Evolutionary conservation across 2,888 invertebrate species (phyloP).

Genomic region (Tipula unca): DNA sequence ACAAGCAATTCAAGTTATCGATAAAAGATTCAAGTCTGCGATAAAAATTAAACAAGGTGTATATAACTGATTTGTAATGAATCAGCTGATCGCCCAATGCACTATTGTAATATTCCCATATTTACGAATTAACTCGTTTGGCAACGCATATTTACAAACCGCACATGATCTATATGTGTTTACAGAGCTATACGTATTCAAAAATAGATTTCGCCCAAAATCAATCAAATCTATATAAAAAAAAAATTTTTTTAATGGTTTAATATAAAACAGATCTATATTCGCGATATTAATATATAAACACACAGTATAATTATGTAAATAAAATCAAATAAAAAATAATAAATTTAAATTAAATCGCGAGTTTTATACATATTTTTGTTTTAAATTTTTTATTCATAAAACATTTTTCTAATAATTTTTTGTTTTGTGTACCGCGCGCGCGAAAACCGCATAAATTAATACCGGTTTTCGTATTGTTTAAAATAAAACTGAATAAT

Average conservation of each 20-base stretch:
- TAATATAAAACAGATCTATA: not conserved
- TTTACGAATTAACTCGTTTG: no score
- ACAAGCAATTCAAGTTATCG: no score
- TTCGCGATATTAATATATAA: no score
- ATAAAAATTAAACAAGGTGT: no score
- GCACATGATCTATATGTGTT: no score
- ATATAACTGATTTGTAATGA: no score
- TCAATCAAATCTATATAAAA: not conserved
- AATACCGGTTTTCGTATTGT: not conserved
- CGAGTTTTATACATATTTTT: not conserved
- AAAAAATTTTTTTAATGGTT: not conserved
- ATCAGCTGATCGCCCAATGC: not conserved
- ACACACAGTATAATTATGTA: not conserved
- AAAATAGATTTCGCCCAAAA: not conserved
- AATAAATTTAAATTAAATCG: not conserved
- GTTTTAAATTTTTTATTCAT: not conserved
- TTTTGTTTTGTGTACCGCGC: not conserved
- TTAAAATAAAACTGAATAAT: not conserved
- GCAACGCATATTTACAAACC: no score
- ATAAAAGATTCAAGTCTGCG: no score
- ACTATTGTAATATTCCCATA: no score
- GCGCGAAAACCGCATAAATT: constrained; percentile 8
- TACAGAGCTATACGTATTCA: no score
- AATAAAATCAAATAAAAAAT: not conserved
- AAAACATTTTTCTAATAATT: not conserved